Evolutionary conservation across 2,113 vertebrate species (phyloP).

Genomic region (Hippotragus niger): DNA sequence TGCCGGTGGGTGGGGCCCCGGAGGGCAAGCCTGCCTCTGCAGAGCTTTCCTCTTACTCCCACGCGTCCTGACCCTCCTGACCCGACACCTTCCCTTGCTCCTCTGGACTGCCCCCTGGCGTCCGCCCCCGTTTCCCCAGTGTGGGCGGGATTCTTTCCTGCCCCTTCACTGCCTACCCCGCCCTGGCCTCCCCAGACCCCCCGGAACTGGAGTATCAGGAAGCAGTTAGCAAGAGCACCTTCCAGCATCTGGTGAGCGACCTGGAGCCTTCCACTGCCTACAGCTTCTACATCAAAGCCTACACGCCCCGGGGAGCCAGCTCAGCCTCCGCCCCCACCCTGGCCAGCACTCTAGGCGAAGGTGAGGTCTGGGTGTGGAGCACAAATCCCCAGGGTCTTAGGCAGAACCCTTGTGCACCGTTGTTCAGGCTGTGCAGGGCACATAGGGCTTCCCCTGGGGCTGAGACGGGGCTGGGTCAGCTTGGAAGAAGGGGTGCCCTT

Average conservation of each 20-base stretch:
- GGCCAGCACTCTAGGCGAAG: conserved; percentile 94
- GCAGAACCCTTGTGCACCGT: fast-evolving
- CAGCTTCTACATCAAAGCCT: conserved; percentile 97
- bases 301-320: conserved; percentile 95
- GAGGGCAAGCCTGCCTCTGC: not conserved
- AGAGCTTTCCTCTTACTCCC: not conserved
- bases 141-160: not conserved
- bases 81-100: not conserved
- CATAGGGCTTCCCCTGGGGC: not conserved
- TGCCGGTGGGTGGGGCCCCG: conserved; percentile 78
- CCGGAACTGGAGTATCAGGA: conserved; percentile 97
- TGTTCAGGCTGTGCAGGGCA: not conserved
- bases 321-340: conserved; percentile 88
- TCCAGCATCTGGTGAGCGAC: conserved; percentile 94
- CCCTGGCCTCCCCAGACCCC: conserved; percentile 82
- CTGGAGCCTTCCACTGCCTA: conserved; percentile 96
- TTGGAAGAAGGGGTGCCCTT: not conserved
- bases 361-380: conserved; percentile 76
- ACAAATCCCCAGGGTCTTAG: fast-evolving
- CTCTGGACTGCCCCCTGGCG: fast-evolving
- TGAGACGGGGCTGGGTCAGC: not conserved
- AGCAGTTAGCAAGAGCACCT: conserved; percentile 95
- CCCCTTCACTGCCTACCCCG: not conserved
- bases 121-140: not conserved
- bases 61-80: not conserved